Evolutionary conservation across 2,888 invertebrate genomes (phyloP), one percentile per base, ranked within the genome.

Genomic region (Epinotia nisella): DNA sequence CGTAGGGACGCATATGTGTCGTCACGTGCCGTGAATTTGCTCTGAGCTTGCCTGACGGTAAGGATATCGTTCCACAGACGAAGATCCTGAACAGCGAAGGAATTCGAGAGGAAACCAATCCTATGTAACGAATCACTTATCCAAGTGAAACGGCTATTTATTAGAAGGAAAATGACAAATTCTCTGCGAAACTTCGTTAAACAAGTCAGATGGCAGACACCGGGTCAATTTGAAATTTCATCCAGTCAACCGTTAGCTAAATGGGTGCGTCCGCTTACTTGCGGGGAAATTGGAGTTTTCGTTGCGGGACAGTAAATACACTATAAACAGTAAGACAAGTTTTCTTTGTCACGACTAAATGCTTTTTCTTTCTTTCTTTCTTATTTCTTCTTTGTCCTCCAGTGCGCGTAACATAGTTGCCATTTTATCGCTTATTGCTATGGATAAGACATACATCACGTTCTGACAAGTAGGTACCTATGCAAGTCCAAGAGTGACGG

Each of bases 201-300:
- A 29, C 51, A 60, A 49, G 59, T 66, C 41, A 53, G 21, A 65
- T 59, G 65, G 24, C 53, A 55, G 15, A 13, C 45, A 53, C 45
- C 53, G 41, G 66, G 55, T 51, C 67, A 56, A 68, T 67, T 72
- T 68, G 61, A 51, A 67, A 72, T 72, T 58, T 67, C 61, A 68
- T 68, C 68, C 61, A 51, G 72, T 60, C 66, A 71, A 39, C 60
- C 66, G 66, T 71, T 53, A 51, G 51, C 61, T 68, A 68, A 72
- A 68, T 61, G 67, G 67, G 21, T 56, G 41, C 15, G 9, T 35
- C 59, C 17, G 53, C 9, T 65, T 39, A 41, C 72, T 56, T 56
- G 56, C 13, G 61, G 58, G 72, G 68, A 72, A 68, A 72, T 72
- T 67, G 72, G 39, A 68, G 35, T 72, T 72, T 67, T 68, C 49